Conservation (phyloP, 2,797 vertebrate genomes). For the Liasis olivaceus region DNA sequence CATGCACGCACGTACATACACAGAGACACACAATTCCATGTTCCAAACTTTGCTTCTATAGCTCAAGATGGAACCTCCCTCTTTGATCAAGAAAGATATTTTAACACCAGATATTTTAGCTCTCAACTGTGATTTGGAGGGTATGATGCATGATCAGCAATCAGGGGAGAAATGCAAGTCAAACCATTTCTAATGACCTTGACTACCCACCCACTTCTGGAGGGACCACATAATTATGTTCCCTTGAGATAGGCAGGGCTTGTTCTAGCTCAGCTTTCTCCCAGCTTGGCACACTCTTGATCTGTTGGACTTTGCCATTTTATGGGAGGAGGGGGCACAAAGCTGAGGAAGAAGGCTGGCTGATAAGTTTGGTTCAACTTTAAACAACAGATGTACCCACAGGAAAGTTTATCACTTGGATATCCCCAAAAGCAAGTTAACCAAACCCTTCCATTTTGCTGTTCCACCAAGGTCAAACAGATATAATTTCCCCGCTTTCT, state of each 20-base stretch:
- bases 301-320: not conserved
- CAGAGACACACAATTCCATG: not conserved
- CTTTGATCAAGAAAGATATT: not conserved
- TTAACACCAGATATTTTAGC: not conserved
- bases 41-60: not conserved
- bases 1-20: not conserved
- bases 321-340: not conserved
- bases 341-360: accelerated
- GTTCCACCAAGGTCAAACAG: not conserved
- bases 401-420: not conserved
- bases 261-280: not conserved
- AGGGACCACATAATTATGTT: not conserved
- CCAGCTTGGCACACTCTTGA: not conserved
- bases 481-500: not conserved
- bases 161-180: not conserved
- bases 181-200: accelerated
- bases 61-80: not conserved
- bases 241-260: not conserved
- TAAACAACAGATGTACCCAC: not conserved
- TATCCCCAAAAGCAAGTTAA: not conserved
- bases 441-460: not conserved
- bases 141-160: not conserved
- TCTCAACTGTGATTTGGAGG: not conserved
- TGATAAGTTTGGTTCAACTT: accelerated
- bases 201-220: not conserved